phyloP scores from a whole-genome alignment of 1,140 invertebrate species.

The Macrobrachium nipponense region DNA sequence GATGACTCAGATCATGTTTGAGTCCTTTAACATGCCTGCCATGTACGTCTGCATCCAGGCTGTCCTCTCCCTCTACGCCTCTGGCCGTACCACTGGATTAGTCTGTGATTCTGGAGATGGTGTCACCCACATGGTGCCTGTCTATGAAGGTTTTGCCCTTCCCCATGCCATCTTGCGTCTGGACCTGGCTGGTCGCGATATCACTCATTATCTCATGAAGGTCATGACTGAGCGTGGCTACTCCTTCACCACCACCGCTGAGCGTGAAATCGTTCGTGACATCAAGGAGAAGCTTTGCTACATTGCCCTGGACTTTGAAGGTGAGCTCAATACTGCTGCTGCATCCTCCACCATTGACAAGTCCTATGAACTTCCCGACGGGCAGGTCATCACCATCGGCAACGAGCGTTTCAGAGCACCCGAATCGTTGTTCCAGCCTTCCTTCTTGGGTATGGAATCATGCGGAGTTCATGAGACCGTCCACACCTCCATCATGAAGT shows the following conservation, averaged over 20 bases:
- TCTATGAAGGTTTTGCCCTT: too few species aligned
- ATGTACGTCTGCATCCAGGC: constrained; percentile 95
- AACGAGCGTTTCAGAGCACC: constrained; percentile 85
- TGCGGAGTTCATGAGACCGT: too few species aligned
- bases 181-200: too few species aligned
- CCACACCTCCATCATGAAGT: too few species aligned
- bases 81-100: constrained; percentile 85
- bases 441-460: too few species aligned
- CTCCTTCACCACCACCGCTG: constrained; percentile 65
- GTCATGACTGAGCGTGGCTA: constrained; percentile 70
- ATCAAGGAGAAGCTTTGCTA: constrained; percentile 36
- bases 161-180: too few species aligned
- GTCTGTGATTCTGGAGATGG: too few species aligned
- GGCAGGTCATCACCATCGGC: constrained; percentile 94
- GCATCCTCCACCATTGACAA: constrained; percentile 18
- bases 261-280: constrained; percentile 71
- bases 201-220: constrained; percentile 66
- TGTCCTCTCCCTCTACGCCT: constrained; percentile 90
- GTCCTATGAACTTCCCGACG: constrained; percentile 90
- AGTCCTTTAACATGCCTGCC: constrained; percentile 92
- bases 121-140: too few species aligned
- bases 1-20: constrained; percentile 94
- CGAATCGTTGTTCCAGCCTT: too few species aligned
- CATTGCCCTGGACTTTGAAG: constrained; percentile 25
- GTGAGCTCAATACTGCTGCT: constrained; percentile 15